Evolutionary conservation across 37 sponge, comb jelly and placozoan species (phyloP), one percentile per base, ranked within the genome.

Genomic region (Hormiphora californensis): DNA sequence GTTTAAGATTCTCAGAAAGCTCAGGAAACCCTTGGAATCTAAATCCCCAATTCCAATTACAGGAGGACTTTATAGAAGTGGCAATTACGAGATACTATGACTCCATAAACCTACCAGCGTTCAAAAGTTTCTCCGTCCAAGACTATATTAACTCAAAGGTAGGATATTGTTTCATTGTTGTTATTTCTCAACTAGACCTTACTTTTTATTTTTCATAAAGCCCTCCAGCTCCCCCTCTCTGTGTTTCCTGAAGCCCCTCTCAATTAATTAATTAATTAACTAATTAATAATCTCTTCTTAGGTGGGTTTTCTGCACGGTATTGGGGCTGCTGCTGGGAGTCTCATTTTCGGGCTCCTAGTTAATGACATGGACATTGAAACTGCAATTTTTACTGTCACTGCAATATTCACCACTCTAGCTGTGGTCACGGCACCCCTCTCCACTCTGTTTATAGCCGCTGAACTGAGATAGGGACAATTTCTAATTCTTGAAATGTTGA

Each of bases 371-470:
- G 81, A 73, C 4, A 28, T 73, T 21, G 81, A 73, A 28, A 36
- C 81, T 15, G 17, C 43, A 7, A 22, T 73, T 46, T 73, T 73
- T 46, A 73, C 81, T 41, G 81, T 73, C 4, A 46, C 81, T 41
- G 81, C 81, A 1, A 41, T 73, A 0, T 73, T 73, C 44, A 73
- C 81, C 44, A 73, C 81, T 3, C 81, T 73, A 4, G 22, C 81
- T 40, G 35, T 73, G 5, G 81, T 73, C 44, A 73, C 81, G 25
- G 23, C 81, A 43, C 81, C 81, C 19, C 46, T 73, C 9, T 27
- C 81, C 23, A 33, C 43, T 2, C 44, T 73, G 12, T 73, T 73
- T 21, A 36, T 73, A 3, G 81, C 81, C 12, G 81, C 46, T 39
- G 44, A 41, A n/a, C 81, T 73, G 4, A 39, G 81, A 36, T 73